A percentile compares a stretch with the other conserved stretches of the same genome.
Evolutionary conservation across 1,140 invertebrate species (phyloP).

Genomic region (Meloidogyne floridensis): DNA sequence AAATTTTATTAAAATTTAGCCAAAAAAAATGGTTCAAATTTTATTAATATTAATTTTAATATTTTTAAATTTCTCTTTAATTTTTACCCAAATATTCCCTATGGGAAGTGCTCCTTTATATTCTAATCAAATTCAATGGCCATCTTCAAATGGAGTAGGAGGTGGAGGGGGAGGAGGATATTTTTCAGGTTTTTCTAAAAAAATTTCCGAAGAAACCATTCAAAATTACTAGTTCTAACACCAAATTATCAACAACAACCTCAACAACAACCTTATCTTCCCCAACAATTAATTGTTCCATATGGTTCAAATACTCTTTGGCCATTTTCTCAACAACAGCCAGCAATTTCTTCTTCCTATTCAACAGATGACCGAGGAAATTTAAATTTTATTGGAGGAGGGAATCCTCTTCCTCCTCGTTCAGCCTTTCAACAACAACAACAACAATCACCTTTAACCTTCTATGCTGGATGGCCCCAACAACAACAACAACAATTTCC

Average conservation of each 20-base stretch:
- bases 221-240: background rate
- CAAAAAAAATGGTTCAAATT: too few relatives aligned
- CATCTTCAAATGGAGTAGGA: too few relatives aligned
- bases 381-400: background rate
- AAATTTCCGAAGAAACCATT: too few relatives aligned
- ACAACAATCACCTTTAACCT: background rate
- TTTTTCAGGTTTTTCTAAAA: too few relatives aligned
- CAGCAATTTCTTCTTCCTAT: background rate
- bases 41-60: too few relatives aligned
- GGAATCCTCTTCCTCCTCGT: too few relatives aligned
- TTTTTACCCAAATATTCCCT: too few relatives aligned
- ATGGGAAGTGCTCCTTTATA: too few relatives aligned
- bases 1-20: too few relatives aligned
- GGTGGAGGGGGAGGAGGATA: too few relatives aligned
- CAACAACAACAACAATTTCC: slow-evolving; percentile 9
- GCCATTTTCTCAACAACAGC: background rate
- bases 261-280: background rate
- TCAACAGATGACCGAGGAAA: background rate
- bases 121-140: too few relatives aligned
- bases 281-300: slow-evolving; percentile 6
- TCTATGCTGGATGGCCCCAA: background rate
- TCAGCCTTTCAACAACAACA: background rate
- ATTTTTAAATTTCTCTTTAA: too few relatives aligned
- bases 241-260: background rate
- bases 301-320: background rate